A percentile compares a stretch with the other conserved stretches of the same genome.
These are phyloP conservation scores for Epinotia brunnichana DNA, from an alignment of 2,888 invertebrate genomes.

Conservation along the genomic window DNA sequence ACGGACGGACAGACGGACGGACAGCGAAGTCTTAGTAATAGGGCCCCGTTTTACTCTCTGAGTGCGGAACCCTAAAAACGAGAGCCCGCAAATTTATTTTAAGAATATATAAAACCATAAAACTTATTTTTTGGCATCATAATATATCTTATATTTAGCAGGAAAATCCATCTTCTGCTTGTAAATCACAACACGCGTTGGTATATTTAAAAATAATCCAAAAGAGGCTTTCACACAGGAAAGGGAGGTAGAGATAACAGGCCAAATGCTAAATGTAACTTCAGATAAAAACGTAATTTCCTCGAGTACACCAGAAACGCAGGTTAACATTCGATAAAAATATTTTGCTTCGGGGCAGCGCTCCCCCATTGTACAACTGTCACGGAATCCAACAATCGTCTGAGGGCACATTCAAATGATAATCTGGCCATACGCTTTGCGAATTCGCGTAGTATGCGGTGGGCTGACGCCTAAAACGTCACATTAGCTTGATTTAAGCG, in stretches of 20 bases:
- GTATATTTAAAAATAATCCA: constrained; percentile 50
- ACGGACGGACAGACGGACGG: too few species aligned
- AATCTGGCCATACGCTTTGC: constrained; percentile 79
- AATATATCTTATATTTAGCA: too few species aligned
- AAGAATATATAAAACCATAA: not conserved
- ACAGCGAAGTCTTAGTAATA: too few species aligned
- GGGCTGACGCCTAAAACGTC: constrained; percentile 70
- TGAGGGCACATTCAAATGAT: constrained; percentile 81
- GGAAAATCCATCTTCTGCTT: constrained; percentile 1
- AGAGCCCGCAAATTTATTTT: not conserved
- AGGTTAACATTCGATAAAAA: constrained; percentile 67
- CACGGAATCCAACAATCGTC: constrained; percentile 79
- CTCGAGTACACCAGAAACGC: constrained; percentile 64
- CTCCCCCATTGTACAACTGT: constrained; percentile 74
- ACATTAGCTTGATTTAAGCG: constrained; percentile 79
- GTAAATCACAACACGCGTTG: constrained; percentile 39
- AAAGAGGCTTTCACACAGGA: constrained; percentile 54
- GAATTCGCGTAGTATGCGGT: constrained; percentile 63
- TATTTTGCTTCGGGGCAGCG: constrained; percentile 68
- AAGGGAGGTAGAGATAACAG: constrained; percentile 57
- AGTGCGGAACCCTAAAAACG: too few species aligned
- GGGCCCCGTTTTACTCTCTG: too few species aligned
- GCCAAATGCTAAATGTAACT: constrained; percentile 63
- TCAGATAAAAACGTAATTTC: constrained; percentile 73
- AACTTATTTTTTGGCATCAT: not conserved